These are phyloP conservation scores for Spinibarbus caldwelli DNA, from an alignment of 2,797 vertebrate genomes.

Conservation along the genomic window DNA sequence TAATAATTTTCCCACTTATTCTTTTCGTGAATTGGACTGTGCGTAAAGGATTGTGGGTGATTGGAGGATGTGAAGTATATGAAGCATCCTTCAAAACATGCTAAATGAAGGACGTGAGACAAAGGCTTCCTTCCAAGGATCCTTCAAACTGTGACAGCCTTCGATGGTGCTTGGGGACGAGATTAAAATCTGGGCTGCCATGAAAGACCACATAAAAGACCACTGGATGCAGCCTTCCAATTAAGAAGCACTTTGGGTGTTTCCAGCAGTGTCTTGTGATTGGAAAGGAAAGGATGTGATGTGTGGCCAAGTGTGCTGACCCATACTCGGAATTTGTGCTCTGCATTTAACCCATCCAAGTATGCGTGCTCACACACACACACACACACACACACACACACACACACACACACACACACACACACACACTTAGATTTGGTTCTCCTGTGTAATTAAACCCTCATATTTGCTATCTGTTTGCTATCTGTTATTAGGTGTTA, in stretches of 20 bases:
- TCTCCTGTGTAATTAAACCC: not conserved
- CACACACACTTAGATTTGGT: not conserved
- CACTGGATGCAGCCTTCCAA: not conserved
- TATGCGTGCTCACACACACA: no score
- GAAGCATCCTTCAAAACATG: not conserved
- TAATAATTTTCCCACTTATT: not conserved
- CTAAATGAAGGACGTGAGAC: not conserved
- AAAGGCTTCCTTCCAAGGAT: not conserved
- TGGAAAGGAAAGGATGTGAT: no score
- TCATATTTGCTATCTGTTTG: not conserved
- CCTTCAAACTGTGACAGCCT: not conserved
- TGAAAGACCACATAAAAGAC: not conserved
- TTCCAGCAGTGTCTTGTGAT: constrained; percentile 2
- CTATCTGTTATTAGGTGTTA: not conserved
- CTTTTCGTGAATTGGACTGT: not conserved
- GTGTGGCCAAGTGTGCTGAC: no score
- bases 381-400: no score
- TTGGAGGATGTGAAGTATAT: not conserved
- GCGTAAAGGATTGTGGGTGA: not conserved
- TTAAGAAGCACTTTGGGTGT: not conserved
- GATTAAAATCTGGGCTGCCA: not conserved
- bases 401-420: no score
- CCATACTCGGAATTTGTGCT: no score
- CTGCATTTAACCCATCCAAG: no score
- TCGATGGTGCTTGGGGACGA: not conserved